Base-by-base conservation (phyloP, 2,888 invertebrate species). In the Horisme vitalbata region DNA sequence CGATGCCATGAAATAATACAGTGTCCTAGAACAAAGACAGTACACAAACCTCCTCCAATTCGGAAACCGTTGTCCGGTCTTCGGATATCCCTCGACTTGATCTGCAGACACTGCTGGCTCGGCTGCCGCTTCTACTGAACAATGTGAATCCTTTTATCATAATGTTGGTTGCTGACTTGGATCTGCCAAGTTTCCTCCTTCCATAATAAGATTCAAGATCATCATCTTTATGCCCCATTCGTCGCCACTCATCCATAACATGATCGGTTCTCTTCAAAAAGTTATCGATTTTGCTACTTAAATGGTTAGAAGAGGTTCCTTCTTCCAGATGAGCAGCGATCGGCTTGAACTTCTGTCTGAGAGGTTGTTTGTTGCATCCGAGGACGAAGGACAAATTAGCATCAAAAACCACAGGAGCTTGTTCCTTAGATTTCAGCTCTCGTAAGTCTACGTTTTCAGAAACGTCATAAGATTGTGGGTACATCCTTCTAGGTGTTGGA, bases 221-320 rank as follows among this genome's bases (percentile, higher is more conserved):
- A 15, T 91, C 91, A 55, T 92, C 91, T 57, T 87, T 91, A 41
- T 92, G 92, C 0, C 95, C 95, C 35, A 94, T 65, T 52, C 93
- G 90, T 44, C 92, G 91, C 96, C 96, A 97, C 70, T 96, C 96
- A 65, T 96, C 95, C 93, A 95, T 95, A 0, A 96, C 93, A 77
- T 96, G 96, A 79, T 97, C 96, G 2, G 96, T 96, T 53, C 95
- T 91, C 66, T 92, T 93, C 20, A 97, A 83, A 65, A 97, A 97
- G 68, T 93, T 94, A 41, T 94, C 92, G 39, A 97, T 96, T 80
- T 95, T 95, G 21, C 90, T 91, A 18, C 93, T 93, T 10, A 97
- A 84, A 59, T 93, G 93, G 46, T 94, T 94, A 0, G 96, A 96
- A 1, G 95, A 94, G 0, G 96, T 96, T 33, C 93, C 91, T 23